Percentiles rank a stretch among this genome's conserved stretches.
These are phyloP conservation scores for Cloeon dipterum DNA, from an alignment of 2,888 invertebrate genomes.

Conservation along the genomic window DNA sequence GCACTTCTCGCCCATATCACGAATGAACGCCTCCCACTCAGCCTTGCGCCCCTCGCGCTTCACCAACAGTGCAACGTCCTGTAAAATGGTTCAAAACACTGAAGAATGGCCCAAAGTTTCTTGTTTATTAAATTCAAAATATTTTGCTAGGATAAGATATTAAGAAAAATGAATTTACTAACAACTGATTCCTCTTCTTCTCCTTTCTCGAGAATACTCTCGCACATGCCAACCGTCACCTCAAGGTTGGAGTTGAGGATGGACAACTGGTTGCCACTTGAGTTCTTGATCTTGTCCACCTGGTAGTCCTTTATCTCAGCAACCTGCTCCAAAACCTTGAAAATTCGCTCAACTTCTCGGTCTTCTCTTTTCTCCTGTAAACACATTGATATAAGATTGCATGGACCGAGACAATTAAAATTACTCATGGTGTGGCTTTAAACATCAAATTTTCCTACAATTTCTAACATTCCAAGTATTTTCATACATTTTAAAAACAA, in stretches of 20 bases:
- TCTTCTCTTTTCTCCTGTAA: constrained; percentile 52
- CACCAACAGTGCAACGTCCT: constrained; percentile 24
- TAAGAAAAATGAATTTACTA: too few relatives aligned
- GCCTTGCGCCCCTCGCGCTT: constrained; percentile 26
- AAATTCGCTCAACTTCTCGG: constrained; percentile 54
- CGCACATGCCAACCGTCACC: constrained; percentile 35
- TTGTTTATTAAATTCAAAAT: constrained; percentile 2
- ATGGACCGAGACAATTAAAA: constrained; percentile 1
- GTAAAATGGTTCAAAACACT: too few relatives aligned
- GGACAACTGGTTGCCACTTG: constrained; percentile 33
- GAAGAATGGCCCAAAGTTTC: too few relatives aligned
- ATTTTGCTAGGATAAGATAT: constrained; percentile 1
- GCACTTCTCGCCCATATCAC: constrained; percentile 54
- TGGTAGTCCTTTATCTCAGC: constrained; percentile 56
- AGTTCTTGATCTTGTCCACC: constrained; percentile 38
- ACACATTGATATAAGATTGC: too few relatives aligned
- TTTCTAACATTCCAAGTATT: too few relatives aligned
- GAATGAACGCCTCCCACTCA: constrained; percentile 53
- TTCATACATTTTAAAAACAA: too few relatives aligned
- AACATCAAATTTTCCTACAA: too few relatives aligned
- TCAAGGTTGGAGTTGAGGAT: constrained; percentile 37
- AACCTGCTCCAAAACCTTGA: constrained; percentile 48
- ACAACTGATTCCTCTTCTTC: constrained; percentile 23
- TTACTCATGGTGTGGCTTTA: too few relatives aligned
- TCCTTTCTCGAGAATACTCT: constrained; percentile 34